Base-by-base conservation (phyloP, 2,888 invertebrate species). In the Seladonia tumulorum region DNA sequence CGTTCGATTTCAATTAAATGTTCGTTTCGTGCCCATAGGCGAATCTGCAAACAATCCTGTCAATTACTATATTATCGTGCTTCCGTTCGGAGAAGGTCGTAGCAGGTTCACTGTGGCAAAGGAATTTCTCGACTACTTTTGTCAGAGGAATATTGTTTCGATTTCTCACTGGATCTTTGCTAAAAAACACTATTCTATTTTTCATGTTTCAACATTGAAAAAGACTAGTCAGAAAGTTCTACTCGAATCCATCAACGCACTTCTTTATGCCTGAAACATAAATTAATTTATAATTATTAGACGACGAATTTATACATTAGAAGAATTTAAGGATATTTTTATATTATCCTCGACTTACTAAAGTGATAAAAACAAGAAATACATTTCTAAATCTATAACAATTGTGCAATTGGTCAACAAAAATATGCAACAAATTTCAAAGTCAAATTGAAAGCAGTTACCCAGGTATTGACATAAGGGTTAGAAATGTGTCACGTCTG, bases 1-100 rank as follows among this genome's bases (percentile, higher is more conserved):
- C 88, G 84, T 75, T 89, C 88, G 86, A 89, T 89, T 92, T 91
- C 92, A 90, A 92, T 92, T 92, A 92, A 92, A 90, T 87, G 90
- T 90, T 91, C 87, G 89, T 87, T 88, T 86, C 83, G 78, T 81
- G 78, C 68, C 82, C 68, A 53, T 66, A 85, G 85, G 82, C 87
- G 81, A 87, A 84, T 84, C 86, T 81, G 83, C 76, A 85, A 83
- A 86, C 80, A n/a, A 68, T 75, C 73, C 68, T 63, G 57, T 74
- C 71, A 74, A 81, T 77, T 77, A 72, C 63, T 77, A 76, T 76
- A 72, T 75, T 75, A 76, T 76, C 35, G 35, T 25, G 25, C 47
- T 63, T 60, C 25, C 12, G 60, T 10, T 5, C 57, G 53, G 25
- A 18, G 60, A 60, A 25, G 25, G 29, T 22, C 70, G 25, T 45